A percentile compares a stretch with the other conserved stretches of the same genome.
phyloP scores from a whole-genome alignment of 2,113 vertebrate species.

The Rissa tridactyla region DNA sequence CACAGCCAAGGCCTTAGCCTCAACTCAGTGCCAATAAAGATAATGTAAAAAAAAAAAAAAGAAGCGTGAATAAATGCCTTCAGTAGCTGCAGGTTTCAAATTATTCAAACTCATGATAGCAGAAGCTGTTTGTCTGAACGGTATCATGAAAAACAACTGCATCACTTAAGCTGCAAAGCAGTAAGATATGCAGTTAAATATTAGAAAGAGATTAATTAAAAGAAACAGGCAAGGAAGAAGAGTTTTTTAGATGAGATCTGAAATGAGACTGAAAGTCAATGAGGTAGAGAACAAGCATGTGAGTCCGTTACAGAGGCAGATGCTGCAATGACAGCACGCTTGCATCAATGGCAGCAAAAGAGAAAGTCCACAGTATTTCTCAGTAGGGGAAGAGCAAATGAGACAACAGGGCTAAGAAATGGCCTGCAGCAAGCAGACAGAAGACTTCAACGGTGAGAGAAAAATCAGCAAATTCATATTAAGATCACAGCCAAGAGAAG shows the following conservation, averaged over 20 bases:
- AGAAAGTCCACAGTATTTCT: background rate
- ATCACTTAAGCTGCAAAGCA: background rate
- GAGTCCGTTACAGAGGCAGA: background rate
- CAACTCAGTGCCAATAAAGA: background rate
- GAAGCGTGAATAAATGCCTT: background rate
- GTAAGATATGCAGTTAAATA: slow-evolving; percentile 23
- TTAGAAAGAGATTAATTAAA: background rate
- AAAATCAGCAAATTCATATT: background rate
- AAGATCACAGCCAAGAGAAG: background rate
- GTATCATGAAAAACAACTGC: background rate
- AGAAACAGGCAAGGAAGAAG: background rate
- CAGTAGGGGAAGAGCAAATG: background rate
- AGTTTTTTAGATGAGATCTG: background rate
- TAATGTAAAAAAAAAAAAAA: background rate
- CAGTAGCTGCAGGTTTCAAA: background rate
- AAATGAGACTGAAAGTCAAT: background rate
- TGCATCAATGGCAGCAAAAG: background rate
- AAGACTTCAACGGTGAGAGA: background rate
- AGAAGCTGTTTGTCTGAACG: background rate
- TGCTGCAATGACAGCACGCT: background rate
- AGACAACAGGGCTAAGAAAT: background rate
- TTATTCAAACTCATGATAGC: background rate
- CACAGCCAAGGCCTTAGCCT: background rate
- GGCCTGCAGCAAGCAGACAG: background rate
- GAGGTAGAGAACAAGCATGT: background rate